phyloP scores from a whole-genome alignment of 2,888 invertebrate species.

The Margaritifera margaritifera region DNA sequence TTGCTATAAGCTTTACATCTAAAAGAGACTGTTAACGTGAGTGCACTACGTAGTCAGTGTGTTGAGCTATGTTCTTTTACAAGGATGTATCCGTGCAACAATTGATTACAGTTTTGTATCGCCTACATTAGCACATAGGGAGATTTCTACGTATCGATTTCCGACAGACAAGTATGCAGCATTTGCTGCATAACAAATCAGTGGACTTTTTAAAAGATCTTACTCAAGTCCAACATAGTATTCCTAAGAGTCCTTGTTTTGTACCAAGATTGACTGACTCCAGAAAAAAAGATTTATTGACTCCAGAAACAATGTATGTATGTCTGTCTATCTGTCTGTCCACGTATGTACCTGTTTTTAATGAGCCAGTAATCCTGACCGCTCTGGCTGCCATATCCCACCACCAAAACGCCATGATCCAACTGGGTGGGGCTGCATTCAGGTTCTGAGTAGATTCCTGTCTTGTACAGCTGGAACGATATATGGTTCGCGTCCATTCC shows the following conservation, averaged over 20 bases:
- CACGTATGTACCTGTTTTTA: slow-evolving; percentile 41
- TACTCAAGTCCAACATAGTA: no score
- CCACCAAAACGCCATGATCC: slow-evolving; percentile 36
- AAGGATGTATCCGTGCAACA: no score
- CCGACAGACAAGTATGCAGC: no score
- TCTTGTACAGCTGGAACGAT: slow-evolving; percentile 77
- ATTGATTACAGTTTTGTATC: no score
- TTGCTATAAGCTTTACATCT: no score
- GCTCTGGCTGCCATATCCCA: slow-evolving; percentile 38
- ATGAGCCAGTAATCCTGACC: slow-evolving; percentile 47
- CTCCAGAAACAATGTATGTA: background rate
- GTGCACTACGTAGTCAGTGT: no score
- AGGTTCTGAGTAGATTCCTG: slow-evolving; percentile 35
- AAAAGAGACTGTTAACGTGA: no score
- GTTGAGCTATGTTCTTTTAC: no score
- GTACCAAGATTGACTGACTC: background rate
- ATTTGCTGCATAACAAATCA: background rate
- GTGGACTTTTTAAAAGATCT: background rate
- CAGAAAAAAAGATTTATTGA: background rate
- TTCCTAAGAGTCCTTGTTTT: background rate
- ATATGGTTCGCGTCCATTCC: slow-evolving; percentile 86
- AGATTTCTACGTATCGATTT: no score
- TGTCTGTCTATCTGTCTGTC: no score
- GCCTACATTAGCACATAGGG: no score
- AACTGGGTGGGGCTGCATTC: slow-evolving; percentile 26